These are phyloP conservation scores for Leptarthrus brevirostris DNA, from an alignment of 2,888 invertebrate species.

Conservation along the genomic window DNA sequence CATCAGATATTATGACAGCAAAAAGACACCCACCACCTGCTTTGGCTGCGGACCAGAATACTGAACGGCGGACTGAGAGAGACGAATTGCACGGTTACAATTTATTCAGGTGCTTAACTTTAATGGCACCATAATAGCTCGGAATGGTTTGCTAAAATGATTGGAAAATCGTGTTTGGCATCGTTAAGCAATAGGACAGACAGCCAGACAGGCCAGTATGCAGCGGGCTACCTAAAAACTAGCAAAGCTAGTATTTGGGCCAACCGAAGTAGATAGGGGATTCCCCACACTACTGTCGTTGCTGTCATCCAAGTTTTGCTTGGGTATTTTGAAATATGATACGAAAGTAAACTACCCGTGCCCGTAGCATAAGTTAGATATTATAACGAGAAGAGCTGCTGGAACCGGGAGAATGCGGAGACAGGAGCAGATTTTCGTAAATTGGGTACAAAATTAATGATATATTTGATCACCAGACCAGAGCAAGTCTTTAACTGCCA, in stretches of 20 bases:
- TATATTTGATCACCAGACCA: constrained; percentile 36
- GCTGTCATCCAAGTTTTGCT: constrained; percentile 10
- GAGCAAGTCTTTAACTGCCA: not conserved
- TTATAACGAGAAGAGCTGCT: not conserved
- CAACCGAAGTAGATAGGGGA: not conserved
- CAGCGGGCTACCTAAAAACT: not conserved
- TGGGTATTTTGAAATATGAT: constrained; percentile 39
- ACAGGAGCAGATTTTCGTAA: constrained; percentile 24
- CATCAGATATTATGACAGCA: constrained; percentile 13
- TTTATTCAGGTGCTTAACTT: constrained; percentile 54
- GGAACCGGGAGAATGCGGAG: not conserved
- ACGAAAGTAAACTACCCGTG: constrained; percentile 37
- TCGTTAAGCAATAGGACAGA: constrained; percentile 48
- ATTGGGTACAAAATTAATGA: constrained; percentile 47
- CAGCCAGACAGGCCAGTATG: not conserved
- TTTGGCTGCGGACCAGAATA: constrained; percentile 9
- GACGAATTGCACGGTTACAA: constrained; percentile 41
- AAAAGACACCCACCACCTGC: not conserved
- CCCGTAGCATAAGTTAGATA: constrained; percentile 32
- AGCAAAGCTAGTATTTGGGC: not conserved
- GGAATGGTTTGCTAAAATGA: constrained; percentile 56
- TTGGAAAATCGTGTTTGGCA: constrained; percentile 57
- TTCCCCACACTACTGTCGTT: constrained; percentile 11
- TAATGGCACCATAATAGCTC: constrained; percentile 57
- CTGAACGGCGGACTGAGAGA: constrained; percentile 3